A percentile compares a stretch with the other conserved stretches of the same genome.
Evolutionary conservation across 2,797 vertebrate species (phyloP).

Genomic region (Pachyuromys duprasi): DNA sequence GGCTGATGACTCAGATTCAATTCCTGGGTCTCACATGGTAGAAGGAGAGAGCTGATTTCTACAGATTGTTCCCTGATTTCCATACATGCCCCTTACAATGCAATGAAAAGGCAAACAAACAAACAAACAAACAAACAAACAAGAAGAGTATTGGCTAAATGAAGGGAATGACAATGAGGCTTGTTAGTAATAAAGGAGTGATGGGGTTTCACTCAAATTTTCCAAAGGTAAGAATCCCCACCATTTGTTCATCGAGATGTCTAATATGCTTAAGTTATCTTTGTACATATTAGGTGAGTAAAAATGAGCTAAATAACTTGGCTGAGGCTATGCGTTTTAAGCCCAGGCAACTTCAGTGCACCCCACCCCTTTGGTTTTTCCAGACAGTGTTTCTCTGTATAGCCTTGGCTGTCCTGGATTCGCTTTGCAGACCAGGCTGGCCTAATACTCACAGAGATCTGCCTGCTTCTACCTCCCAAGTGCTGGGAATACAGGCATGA

Average conservation of each 20-base stretch:
- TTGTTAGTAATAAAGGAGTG: neutral
- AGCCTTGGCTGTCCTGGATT: too few species aligned
- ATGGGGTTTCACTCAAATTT: neutral
- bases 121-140: too few species aligned
- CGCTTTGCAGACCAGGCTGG: too few species aligned
- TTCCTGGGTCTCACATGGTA: neutral
- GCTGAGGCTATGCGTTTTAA: neutral
- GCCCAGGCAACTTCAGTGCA: neutral
- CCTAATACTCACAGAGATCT: too few species aligned
- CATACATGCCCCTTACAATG: too few species aligned
- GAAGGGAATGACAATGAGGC: neutral
- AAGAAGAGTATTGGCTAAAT: neutral
- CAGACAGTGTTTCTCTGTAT: too few species aligned
- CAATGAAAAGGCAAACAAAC: neutral
- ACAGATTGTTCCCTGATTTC: neutral
- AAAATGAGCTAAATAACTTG: conserved; percentile 22
- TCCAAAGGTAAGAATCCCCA: neutral
- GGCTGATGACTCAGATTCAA: neutral
- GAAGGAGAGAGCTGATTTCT: neutral
- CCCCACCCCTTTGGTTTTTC: too few species aligned
- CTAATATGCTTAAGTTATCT: neutral
- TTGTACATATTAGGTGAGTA: neutral
- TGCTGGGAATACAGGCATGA: too few species aligned
- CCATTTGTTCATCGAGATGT: neutral
- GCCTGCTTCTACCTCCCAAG: too few species aligned